Conservation (phyloP, 1,140 invertebrate genomes). For the Tyrophagus putrescentiae region DNA sequence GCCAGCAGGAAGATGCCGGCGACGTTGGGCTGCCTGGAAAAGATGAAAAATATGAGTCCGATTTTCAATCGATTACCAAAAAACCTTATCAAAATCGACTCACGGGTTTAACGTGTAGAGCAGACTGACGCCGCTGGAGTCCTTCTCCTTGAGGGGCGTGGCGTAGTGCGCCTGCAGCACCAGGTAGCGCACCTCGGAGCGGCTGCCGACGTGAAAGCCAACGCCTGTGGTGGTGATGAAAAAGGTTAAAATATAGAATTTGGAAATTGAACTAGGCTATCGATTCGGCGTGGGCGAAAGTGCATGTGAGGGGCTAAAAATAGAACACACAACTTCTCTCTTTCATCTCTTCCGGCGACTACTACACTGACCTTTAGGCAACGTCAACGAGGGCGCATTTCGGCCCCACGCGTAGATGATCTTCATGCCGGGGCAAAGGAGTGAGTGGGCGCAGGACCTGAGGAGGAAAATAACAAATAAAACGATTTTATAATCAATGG, state of each 20-base stretch:
- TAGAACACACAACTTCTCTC: too few species aligned
- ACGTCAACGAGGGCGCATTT: constrained; percentile 43
- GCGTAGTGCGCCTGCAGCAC: constrained; percentile 38
- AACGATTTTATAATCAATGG: background rate
- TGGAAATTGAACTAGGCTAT: too few species aligned
- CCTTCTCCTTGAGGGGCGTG: constrained; percentile 27
- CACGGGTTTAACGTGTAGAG: constrained; percentile 30
- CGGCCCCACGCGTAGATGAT: constrained; percentile 51
- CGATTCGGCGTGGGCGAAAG: too few species aligned
- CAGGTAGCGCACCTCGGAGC: constrained; percentile 37
- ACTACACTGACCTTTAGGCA: too few species aligned
- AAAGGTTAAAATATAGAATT: background rate
- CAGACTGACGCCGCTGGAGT: constrained; percentile 31
- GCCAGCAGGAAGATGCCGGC: constrained; percentile 35
- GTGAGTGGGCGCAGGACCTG: constrained; percentile 35
- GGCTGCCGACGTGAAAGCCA: constrained; percentile 41
- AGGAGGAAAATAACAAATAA: constrained; percentile 8
- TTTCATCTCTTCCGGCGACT: too few species aligned
- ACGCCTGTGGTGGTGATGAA: constrained; percentile 32
- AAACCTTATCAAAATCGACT: too few species aligned
- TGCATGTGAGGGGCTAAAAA: too few species aligned
- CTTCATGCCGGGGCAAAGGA: constrained; percentile 31
- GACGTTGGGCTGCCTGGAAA: constrained; percentile 29
- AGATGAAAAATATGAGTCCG: background rate
- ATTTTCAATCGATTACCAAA: background rate